A percentile compares a stretch with the other conserved stretches of the same genome.
Conservation (phyloP, 2,797 vertebrate genomes). For the Rhadinocentrus ornatus region DNA sequence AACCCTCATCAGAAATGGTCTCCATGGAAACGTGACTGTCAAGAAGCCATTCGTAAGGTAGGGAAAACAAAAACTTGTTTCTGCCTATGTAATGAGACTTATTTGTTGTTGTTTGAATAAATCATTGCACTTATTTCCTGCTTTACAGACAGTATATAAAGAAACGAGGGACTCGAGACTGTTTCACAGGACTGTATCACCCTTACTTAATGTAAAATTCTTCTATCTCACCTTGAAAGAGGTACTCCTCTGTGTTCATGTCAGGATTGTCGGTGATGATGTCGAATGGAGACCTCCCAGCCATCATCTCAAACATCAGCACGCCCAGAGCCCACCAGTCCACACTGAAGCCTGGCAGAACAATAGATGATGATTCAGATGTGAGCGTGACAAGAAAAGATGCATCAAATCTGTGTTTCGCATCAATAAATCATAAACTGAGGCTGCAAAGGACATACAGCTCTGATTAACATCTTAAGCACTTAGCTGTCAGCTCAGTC, state of each 20-base stretch:
- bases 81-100: too few relatives aligned
- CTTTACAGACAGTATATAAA: too few relatives aligned
- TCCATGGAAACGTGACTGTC: too few relatives aligned
- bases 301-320: constrained; percentile 99
- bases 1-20: too few relatives aligned
- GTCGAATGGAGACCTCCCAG: constrained; percentile 96
- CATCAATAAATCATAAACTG: constrained; percentile 5
- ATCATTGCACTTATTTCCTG: too few relatives aligned
- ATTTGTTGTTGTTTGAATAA: too few relatives aligned
- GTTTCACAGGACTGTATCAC: too few relatives aligned
- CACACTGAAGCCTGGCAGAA: constrained; percentile 90
- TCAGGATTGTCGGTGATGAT: constrained; percentile 99
- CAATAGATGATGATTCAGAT: background rate
- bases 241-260: constrained; percentile 99
- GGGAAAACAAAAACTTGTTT: too few relatives aligned
- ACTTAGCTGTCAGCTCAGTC: background rate
- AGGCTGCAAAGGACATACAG: too few relatives aligned
- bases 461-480: too few relatives aligned
- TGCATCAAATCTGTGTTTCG: background rate
- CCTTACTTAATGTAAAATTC: background rate
- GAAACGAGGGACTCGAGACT: too few relatives aligned
- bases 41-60: too few relatives aligned
- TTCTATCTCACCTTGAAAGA: constrained; percentile 92
- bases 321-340: constrained; percentile 99
- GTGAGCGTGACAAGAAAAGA: background rate